Evolutionary conservation across 2,113 vertebrate genomes (phyloP).

Genomic region (Heptranchias perlo): DNA sequence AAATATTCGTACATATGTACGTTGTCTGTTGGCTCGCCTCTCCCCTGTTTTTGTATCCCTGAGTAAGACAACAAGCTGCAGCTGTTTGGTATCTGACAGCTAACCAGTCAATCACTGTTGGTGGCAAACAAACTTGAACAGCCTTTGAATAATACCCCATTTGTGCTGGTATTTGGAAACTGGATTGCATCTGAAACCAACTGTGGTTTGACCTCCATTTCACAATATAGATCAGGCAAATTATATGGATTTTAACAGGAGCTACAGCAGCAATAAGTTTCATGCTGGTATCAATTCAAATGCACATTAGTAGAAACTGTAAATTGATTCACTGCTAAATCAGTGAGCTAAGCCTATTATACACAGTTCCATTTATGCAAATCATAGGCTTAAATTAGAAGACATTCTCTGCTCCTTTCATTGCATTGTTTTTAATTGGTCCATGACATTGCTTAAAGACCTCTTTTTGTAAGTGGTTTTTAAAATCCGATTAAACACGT

Average conservation of each 20-base stretch:
- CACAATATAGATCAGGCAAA: slow-evolving; percentile 1
- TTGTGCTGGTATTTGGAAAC: slow-evolving; percentile 12
- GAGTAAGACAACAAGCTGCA: neutral
- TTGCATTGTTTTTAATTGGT: neutral
- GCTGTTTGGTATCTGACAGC: neutral
- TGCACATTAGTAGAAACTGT: neutral
- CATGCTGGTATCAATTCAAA: slow-evolving; percentile 13
- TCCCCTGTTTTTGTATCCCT: neutral
- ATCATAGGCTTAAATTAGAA: neutral
- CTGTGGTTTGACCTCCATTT: neutral
- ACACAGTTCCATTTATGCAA: neutral
- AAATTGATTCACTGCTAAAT: neutral
- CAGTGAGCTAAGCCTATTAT: neutral
- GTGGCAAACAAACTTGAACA: neutral
- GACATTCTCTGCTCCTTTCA: neutral
- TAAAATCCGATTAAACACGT: neutral
- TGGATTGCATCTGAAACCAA: neutral
- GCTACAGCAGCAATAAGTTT: neutral
- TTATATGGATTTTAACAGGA: neutral
- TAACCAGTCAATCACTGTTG: neutral
- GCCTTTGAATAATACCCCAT: neutral
- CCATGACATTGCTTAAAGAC: neutral
- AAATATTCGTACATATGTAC: neutral
- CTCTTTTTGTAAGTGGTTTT: neutral
- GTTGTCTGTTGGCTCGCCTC: neutral